These are phyloP conservation scores for Anhinga anhinga DNA, from an alignment of 2,113 vertebrate genomes.

Conservation along the genomic window DNA sequence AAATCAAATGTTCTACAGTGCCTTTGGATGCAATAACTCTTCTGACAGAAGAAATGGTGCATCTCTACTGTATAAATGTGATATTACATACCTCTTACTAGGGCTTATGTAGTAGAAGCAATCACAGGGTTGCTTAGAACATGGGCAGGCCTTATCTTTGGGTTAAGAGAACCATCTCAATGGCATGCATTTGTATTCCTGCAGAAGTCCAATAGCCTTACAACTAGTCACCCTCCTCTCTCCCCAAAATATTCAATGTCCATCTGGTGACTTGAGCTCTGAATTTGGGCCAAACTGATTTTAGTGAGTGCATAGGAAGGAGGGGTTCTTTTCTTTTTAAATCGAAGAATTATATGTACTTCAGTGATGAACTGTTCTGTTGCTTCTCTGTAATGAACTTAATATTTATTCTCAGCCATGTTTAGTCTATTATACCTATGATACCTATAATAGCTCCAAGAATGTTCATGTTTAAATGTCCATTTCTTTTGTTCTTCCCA, in stretches of 20 bases:
- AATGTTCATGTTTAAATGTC: neutral
- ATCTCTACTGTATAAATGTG: neutral
- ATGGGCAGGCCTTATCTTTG: neutral
- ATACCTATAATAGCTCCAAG: neutral
- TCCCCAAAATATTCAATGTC: neutral
- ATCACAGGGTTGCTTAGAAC: neutral
- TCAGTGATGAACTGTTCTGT: neutral
- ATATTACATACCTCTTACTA: neutral
- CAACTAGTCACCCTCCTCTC: neutral
- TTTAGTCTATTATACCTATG: neutral
- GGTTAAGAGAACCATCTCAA: neutral
- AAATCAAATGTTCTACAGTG: neutral
- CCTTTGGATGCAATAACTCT: neutral
- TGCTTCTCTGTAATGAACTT: neutral
- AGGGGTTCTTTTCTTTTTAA: neutral
- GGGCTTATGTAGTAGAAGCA: neutral
- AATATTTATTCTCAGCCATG: neutral
- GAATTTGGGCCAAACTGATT: neutral
- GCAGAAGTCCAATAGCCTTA: neutral
- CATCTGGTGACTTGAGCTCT: neutral
- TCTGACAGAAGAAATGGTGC: neutral
- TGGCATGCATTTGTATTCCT: neutral
- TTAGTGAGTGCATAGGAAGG: neutral
- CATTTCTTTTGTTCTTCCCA: neutral
- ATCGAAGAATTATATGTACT: neutral